Conservation (phyloP, 2,797 vertebrate species). For the Gymnoscopelus braueri region DNA sequence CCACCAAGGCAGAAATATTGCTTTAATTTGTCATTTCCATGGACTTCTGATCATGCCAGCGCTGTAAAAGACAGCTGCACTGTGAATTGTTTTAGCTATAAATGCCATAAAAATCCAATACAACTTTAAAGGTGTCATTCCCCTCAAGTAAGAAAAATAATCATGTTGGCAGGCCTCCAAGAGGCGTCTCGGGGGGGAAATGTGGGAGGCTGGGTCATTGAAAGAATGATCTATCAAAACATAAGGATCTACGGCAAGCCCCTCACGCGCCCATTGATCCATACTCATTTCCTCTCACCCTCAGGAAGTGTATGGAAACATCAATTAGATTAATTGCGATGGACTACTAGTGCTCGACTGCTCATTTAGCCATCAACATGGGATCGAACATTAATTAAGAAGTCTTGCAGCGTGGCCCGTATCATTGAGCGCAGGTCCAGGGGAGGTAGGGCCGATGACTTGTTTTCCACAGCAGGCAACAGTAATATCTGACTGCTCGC, state of each 20-base stretch:
- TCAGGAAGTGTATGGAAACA: conserved; percentile 54
- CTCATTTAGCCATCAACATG: conserved; percentile 64
- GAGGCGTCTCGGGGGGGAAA: conserved; percentile 19
- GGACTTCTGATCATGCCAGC: not conserved
- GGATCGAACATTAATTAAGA: conserved; percentile 72
- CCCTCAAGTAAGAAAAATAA: conserved; percentile 23
- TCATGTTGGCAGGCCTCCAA: conserved; percentile 39
- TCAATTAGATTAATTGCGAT: conserved; percentile 60
- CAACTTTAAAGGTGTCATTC: conserved; percentile 10
- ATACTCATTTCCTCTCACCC: conserved; percentile 50
- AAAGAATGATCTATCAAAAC: conserved; percentile 48
- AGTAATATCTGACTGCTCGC: conserved; percentile 39
- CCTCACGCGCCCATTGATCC: conserved; percentile 44
- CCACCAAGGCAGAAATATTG: not conserved
- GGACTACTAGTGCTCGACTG: conserved; percentile 24
- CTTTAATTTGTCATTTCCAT: not conserved
- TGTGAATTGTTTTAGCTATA: conserved; percentile 13
- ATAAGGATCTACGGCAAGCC: conserved; percentile 7
- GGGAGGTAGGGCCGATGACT: not conserved
- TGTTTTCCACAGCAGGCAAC: conserved; percentile 17
- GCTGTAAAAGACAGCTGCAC: conserved; percentile 28
- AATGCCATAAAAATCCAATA: conserved; percentile 23
- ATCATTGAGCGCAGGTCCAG: conserved; percentile 7
- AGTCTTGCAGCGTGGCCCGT: not conserved
- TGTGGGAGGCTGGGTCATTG: not conserved